These are phyloP conservation scores for Pomacea maculata DNA, from an alignment of 1,140 invertebrate species.

Conservation along the genomic window DNA sequence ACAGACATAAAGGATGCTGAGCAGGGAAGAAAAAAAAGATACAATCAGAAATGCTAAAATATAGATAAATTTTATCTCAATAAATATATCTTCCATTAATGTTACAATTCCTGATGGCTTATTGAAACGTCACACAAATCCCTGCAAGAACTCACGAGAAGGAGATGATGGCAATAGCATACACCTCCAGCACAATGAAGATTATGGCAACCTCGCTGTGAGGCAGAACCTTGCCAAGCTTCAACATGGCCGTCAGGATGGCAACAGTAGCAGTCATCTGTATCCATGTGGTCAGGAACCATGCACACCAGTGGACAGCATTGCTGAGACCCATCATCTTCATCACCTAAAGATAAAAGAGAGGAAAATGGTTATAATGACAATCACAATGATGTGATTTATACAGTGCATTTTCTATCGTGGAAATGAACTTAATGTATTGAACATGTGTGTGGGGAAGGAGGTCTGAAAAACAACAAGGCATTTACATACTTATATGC, in stretches of 20 bases:
- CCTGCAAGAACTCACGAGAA: slow-evolving; percentile 63
- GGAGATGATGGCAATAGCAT: slow-evolving; percentile 69
- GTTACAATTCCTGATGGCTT: background rate
- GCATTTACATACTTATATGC: no score
- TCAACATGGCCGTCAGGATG: slow-evolving; percentile 68
- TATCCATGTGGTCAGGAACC: slow-evolving; percentile 72
- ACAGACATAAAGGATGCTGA: no score
- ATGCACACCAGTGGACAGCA: slow-evolving; percentile 72
- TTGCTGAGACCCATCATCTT: slow-evolving; percentile 74
- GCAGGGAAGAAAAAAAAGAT: background rate
- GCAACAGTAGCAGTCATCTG: slow-evolving; percentile 69
- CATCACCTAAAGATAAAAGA: slow-evolving; percentile 69
- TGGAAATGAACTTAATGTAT: no score
- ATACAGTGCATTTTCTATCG: no score
- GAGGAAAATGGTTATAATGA: no score
- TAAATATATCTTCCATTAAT: background rate
- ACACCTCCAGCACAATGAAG: slow-evolving; percentile 69
- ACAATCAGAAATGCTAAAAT: background rate
- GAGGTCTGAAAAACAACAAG: no score
- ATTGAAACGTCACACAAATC: background rate
- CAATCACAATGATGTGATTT: no score
- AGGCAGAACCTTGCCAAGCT: slow-evolving; percentile 69
- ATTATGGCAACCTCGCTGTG: slow-evolving; percentile 68
- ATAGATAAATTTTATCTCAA: background rate
- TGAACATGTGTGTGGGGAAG: no score